These are phyloP conservation scores for Triops longicaudatus DNA, from an alignment of 1,140 invertebrate species.

Conservation along the genomic window DNA sequence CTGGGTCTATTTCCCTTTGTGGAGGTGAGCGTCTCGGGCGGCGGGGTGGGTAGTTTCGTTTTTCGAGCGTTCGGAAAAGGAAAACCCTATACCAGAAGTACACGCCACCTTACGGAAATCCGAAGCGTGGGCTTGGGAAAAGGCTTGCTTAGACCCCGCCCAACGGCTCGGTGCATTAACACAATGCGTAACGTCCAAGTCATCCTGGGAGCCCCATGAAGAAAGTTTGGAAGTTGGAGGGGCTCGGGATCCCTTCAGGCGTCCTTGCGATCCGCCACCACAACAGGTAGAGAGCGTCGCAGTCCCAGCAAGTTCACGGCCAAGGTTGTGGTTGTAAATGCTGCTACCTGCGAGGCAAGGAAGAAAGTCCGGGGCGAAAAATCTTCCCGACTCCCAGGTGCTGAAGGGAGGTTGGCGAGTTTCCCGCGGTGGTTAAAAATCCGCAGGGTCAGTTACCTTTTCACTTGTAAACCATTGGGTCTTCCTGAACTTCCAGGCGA, in stretches of 20 bases:
- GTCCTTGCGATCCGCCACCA: not conserved
- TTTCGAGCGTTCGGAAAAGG: not conserved
- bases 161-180: not conserved
- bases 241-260: not conserved
- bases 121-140: not conserved
- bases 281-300: not conserved
- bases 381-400: slow-evolving; percentile 5
- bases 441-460: slow-evolving; percentile 10
- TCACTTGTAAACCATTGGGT: slow-evolving; percentile 2
- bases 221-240: not conserved
- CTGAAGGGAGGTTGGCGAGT: not conserved
- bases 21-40: not conserved
- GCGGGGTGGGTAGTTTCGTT: not conserved
- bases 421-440: slow-evolving; percentile 15
- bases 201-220: not conserved
- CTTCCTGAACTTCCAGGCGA: not conserved
- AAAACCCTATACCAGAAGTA: not conserved
- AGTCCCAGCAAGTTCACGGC: not conserved
- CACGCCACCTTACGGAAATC: not conserved
- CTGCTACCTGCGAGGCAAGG: not conserved
- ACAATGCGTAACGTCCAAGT: not conserved
- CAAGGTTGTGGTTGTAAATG: slow-evolving; percentile 1
- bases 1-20: not conserved
- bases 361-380: not conserved
- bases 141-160: not conserved